Conservation (phyloP, 1,140 invertebrate genomes). For the Liolophura sinensis region DNA sequence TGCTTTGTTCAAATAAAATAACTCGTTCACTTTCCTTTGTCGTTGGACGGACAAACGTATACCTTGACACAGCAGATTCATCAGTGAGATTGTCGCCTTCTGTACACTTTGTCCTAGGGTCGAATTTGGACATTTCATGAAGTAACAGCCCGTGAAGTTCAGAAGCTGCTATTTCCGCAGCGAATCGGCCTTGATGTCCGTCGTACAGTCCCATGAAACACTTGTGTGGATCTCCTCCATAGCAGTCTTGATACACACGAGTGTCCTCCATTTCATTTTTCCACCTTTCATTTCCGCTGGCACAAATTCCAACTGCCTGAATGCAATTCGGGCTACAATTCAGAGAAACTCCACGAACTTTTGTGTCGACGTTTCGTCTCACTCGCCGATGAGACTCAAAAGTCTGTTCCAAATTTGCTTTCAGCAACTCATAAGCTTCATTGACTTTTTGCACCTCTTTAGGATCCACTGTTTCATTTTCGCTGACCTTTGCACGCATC, state of each 20-base stretch:
- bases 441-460: conserved; percentile 42
- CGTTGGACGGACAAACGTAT: conserved; percentile 38
- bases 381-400: conserved; percentile 28
- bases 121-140: conserved; percentile 48
- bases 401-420: conserved; percentile 41
- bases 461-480: conserved; percentile 27
- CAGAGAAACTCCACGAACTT: conserved; percentile 34
- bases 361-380: conserved; percentile 34
- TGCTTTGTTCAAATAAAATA: conserved; percentile 42
- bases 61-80: conserved; percentile 33
- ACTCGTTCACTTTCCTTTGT: conserved; percentile 36
- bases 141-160: conserved; percentile 51
- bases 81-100: conserved; percentile 28
- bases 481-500: conserved; percentile 21
- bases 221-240: conserved; percentile 52
- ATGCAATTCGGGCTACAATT: conserved; percentile 47
- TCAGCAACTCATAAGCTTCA: conserved; percentile 53
- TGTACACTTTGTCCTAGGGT: conserved; percentile 43
- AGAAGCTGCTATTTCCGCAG: conserved; percentile 47
- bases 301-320: conserved; percentile 46
- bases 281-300: conserved; percentile 42
- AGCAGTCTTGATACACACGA: conserved; percentile 49
- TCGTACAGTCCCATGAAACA: conserved; percentile 54
- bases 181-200: conserved; percentile 52
- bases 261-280: conserved; percentile 55